Base-by-base conservation (phyloP, 2,888 invertebrate genomes). In the Zaprionus obscuricornis region DNA sequence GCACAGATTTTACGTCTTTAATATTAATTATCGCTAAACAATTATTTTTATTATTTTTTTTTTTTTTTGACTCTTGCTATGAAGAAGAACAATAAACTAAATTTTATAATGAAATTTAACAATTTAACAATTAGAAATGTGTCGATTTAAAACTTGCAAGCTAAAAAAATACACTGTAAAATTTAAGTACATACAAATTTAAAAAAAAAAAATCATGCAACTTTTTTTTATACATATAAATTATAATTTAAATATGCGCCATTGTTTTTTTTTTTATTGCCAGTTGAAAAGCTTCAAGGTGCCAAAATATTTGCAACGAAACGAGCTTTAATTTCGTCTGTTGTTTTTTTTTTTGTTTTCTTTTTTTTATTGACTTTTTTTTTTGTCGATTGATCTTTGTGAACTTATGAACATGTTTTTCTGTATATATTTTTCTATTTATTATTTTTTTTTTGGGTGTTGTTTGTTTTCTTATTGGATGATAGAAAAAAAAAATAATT, bases 351-450 rank as follows among this genome's bases (percentile, higher is more conserved):
- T 49, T 68, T 39, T 58, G 52, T 46, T 33, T 47, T 39, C 22
- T 14, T 22, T 24, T 64, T 10, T 36, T 34, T 51, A 6, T 5
- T 26, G 24, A 29, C 17, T 58, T 55, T 8, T 20, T 47, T 6
- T 27, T 22, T n/a, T n/a, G n/a, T n/a, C n/a, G n/a, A n/a, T n/a
- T n/a, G n/a, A n/a, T n/a, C n/a, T n/a, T n/a, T n/a, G n/a, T n/a
- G n/a, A n/a, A n/a, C n/a, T n/a, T n/a, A n/a, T n/a, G n/a, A 63
- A 62, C 51, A 47, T 20, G 56, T 52, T 58, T 55, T 2, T 58
- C 31, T 52, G 43, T 68, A 43, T 58, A 52, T 46, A 39, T 47
- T 39, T 26, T 14, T 22, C 24, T 64, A 14, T 36, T 34, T 51
- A 6, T 5, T 26, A 24, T 33, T 17, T 58, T 55, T 8, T 20